These are phyloP conservation scores for Antechinus flavipes DNA, from an alignment of 2,113 vertebrate genomes.

Conservation along the genomic window DNA sequence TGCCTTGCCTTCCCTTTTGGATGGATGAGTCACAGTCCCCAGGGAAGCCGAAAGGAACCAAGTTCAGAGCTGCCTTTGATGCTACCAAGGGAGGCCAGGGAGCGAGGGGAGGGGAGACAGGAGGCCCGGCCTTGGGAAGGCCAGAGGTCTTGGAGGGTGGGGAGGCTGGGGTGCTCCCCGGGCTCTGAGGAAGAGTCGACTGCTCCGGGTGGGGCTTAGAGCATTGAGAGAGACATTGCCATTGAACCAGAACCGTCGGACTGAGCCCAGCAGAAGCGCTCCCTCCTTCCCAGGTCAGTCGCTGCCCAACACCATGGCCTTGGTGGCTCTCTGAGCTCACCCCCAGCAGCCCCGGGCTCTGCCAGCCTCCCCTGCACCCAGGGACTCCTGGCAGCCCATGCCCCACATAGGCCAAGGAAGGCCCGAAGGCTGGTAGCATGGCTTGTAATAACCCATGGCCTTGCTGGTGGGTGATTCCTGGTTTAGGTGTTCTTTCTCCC, in stretches of 20 bases:
- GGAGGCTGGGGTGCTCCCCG: neutral
- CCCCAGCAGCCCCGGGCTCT: too few species aligned
- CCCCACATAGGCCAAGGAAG: neutral
- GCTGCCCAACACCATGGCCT: neutral
- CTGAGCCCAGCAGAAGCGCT: neutral
- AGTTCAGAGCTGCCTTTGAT: neutral
- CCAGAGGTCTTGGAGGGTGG: neutral
- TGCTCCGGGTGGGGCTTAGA: neutral
- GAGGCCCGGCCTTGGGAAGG: neutral
- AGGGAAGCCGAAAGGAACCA: neutral
- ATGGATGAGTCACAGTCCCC: neutral
- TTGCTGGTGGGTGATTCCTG: neutral
- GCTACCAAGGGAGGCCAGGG: neutral
- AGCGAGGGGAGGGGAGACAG: neutral
- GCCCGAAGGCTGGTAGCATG: neutral
- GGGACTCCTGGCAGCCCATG: neutral
- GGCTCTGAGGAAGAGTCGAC: neutral
- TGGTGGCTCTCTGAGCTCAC: neutral
- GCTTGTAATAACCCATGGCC: neutral
- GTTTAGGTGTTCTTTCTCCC: neutral
- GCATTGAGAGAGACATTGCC: neutral
- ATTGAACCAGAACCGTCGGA: neutral
- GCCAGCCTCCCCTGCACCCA: neutral
- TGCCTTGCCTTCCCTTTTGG: neutral
- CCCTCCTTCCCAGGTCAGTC: neutral